Evolutionary conservation across 2,888 invertebrate genomes (phyloP), one percentile per base, ranked within the genome.

Genomic region (Liopterus haemorrhoidalis): DNA sequence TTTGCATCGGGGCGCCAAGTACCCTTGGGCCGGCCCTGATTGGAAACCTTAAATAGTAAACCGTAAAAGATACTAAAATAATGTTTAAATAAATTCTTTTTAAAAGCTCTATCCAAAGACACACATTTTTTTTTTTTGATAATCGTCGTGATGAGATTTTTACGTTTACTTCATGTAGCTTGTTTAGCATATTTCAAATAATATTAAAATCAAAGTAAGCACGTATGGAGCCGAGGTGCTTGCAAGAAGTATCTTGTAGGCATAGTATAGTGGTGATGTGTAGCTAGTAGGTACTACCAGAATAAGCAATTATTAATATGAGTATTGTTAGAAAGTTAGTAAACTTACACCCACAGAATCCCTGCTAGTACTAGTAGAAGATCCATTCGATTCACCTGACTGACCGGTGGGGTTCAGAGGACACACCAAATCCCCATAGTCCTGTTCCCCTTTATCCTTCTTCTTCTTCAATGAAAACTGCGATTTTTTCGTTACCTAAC

Each of bases 351-450:
- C 69, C 65, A 66, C 58, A 57, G 63, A 64, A 45, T 50, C 47
- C 47, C 50, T 48, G 47, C 46, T 46, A 46, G 49, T 40, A 60
- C 58, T 61, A 64, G 65, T 66, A 64, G 65, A 59, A 61, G 65
- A 65, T 59, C 66, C 66, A 58, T 62, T 67, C 62, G 63, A 61
- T 61, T 69, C 68, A 69, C 69, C 69, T 69, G 68, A 67, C 58
- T 61, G 59, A 38, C 40, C 36, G 48, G 71, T 70, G 49, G 72
- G 68, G 57, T 69, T 67, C 60, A 87, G 72, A n/a, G 93, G 92
- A 60, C 92, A 93, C 54, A 94, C 87, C 59, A 89, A 78, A 64
- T 91, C 89, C 16, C 85, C 85, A 59, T 84, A 80, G 58, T 91
- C 91, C 25, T 82, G 70, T 60, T 91, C 92, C 52, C 82, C 82